Percentiles rank a stretch among this genome's conserved stretches.
Conservation (phyloP, 23 tunicate species). For the Halocynthia roretzi region DNA sequence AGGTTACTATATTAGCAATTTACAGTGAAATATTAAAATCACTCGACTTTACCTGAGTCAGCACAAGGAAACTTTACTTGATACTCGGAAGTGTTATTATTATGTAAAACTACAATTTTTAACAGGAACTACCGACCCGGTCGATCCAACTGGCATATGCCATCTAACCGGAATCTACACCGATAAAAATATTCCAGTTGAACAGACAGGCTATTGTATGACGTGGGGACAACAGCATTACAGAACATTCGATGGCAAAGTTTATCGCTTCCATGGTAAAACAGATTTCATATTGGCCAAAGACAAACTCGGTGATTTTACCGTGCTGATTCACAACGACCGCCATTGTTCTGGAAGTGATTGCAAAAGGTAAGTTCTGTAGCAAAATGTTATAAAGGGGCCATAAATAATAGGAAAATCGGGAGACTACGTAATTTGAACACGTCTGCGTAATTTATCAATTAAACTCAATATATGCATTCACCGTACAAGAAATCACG, state of each 20-base stretch:
- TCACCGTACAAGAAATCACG: no score
- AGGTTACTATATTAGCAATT: neutral
- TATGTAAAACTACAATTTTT: neutral
- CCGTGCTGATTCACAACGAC: conserved; percentile 11
- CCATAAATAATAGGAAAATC: no score
- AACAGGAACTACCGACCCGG: conserved; percentile 59
- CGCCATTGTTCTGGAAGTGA: neutral
- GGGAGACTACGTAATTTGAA: no score
- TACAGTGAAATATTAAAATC: neutral
- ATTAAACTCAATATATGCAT: no score
- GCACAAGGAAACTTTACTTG: neutral
- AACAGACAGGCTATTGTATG: conserved; percentile 92
- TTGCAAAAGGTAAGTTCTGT: conserved; percentile 44
- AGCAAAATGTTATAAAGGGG: neutral
- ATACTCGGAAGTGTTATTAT: neutral
- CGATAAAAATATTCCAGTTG: conserved; percentile 57
- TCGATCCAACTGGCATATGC: conserved; percentile 66
- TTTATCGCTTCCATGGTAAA: conserved; percentile 14
- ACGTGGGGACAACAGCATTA: conserved; percentile 95
- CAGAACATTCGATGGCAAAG: conserved; percentile 77
- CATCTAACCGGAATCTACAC: conserved; percentile 77
- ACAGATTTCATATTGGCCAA: conserved; percentile 6
- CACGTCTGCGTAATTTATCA: no score
- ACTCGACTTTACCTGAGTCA: neutral
- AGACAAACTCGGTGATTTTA: neutral